Percentiles rank a stretch among this genome's conserved stretches.
These are phyloP conservation scores for Pantala flavescens DNA, from an alignment of 1,140 invertebrate genomes.

Conservation along the genomic window DNA sequence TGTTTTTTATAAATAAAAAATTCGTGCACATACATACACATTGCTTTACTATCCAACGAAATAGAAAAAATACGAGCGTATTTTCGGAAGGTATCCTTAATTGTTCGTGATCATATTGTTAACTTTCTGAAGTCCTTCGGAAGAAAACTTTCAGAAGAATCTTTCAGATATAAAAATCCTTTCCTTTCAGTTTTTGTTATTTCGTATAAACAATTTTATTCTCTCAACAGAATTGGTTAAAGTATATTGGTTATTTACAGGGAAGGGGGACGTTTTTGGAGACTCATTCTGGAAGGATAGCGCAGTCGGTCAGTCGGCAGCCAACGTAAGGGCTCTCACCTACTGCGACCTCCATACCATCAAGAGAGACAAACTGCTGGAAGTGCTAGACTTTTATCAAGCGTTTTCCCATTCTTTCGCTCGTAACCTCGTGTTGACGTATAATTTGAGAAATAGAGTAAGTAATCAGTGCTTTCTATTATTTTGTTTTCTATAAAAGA, in stretches of 20 bases:
- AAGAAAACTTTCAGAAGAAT: too few relatives aligned
- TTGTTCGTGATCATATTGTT: too few relatives aligned
- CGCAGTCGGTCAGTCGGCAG: slow-evolving; percentile 92
- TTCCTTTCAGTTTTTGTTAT: too few relatives aligned
- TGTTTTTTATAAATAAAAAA: too few relatives aligned
- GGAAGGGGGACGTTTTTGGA: slow-evolving; percentile 97
- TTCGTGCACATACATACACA: too few relatives aligned
- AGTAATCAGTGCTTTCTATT: slow-evolving; percentile 35
- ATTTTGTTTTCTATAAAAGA: slow-evolving; percentile 25
- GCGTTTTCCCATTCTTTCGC: slow-evolving; percentile 99
- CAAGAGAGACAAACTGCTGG: slow-evolving; percentile 87
- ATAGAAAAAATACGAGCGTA: too few relatives aligned
- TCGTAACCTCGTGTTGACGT: slow-evolving; percentile 93
- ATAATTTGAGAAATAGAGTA: slow-evolving; percentile 92
- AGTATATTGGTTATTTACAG: slow-evolving; percentile 43
- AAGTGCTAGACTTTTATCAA: slow-evolving; percentile 99
- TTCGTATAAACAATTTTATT: too few relatives aligned
- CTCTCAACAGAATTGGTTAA: too few relatives aligned
- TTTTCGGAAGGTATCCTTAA: too few relatives aligned
- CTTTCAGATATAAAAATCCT: too few relatives aligned
- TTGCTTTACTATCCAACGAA: too few relatives aligned
- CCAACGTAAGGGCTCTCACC: slow-evolving; percentile 95
- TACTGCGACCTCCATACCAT: slow-evolving; percentile 99
- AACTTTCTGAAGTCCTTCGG: too few relatives aligned
- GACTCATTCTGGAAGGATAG: slow-evolving; percentile 99